Conservation (phyloP, 2,888 invertebrate genomes). For the Caenorhabditis angaria region DNA sequence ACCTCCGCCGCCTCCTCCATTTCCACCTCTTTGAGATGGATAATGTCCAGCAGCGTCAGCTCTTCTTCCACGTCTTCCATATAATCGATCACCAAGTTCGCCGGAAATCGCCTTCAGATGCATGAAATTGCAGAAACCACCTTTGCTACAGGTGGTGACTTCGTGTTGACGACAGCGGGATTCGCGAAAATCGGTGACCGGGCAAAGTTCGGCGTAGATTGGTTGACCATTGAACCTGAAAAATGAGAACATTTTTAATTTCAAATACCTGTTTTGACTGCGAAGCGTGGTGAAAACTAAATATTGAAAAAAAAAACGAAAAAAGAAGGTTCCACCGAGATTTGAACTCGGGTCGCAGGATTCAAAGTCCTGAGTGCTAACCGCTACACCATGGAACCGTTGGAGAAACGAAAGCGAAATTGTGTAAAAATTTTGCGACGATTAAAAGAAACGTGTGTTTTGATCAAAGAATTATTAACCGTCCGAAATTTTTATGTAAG, state of each 20-base stretch:
- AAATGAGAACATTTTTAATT: too few relatives aligned
- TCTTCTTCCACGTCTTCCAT: conserved; percentile 49
- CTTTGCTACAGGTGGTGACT: conserved; percentile 84
- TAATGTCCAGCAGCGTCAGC: conserved; percentile 63
- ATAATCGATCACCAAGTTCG: conserved; percentile 52
- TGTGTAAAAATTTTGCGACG: too few relatives aligned
- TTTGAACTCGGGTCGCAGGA: conserved; percentile 60
- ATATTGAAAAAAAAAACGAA: conserved; percentile 19
- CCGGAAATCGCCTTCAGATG: conserved; percentile 89
- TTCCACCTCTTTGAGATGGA: conserved; percentile 51
- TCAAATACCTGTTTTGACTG: too few relatives aligned
- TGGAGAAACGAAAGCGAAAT: too few relatives aligned
- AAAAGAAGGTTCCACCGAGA: conserved; percentile 59
- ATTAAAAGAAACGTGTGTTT: too few relatives aligned
- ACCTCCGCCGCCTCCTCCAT: conserved; percentile 49
- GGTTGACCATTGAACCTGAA: conserved; percentile 86
- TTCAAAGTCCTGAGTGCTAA: conserved; percentile 62
- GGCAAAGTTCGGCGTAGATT: conserved; percentile 96
- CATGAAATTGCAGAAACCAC: conserved; percentile 99
- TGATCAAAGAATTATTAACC: too few relatives aligned
- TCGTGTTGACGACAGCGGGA: conserved; percentile 99
- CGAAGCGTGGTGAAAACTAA: too few relatives aligned
- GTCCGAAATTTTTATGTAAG: too few relatives aligned
- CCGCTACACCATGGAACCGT: conserved; percentile 60
- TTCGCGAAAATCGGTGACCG: conserved; percentile 98